Percentiles rank a stretch among this genome's conserved stretches.
phyloP scores from a whole-genome alignment of 2,888 invertebrate genomes.

The Anoncus sp. region DNA sequence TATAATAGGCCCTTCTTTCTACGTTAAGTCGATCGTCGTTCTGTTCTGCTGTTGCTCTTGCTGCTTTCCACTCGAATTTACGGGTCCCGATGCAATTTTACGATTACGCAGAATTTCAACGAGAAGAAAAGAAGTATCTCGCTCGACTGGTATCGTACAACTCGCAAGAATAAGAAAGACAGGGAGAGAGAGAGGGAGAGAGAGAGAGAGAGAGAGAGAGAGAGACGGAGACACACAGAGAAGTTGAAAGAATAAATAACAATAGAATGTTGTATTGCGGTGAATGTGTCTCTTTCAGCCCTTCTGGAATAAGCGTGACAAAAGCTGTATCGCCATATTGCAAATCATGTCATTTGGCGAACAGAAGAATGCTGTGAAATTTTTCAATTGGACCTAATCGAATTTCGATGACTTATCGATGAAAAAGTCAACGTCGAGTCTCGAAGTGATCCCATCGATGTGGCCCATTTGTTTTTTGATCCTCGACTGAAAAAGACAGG shows the following conservation, averaged over 20 bases:
- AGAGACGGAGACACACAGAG: not conserved
- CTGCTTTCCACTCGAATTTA: constrained; percentile 62
- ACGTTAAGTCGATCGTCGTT: constrained; percentile 59
- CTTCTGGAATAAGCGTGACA: constrained; percentile 43
- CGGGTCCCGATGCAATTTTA: constrained; percentile 65
- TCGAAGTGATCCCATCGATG: not conserved
- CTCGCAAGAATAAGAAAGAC: constrained; percentile 10
- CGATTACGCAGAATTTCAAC: constrained; percentile 65
- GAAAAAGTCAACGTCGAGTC: not conserved
- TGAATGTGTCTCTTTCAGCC: constrained; percentile 19
- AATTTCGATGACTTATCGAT: not conserved
- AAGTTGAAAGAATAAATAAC: too few relatives aligned
- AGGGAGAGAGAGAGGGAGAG: constrained; percentile 9
- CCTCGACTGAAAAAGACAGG: too few relatives aligned
- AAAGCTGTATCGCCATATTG: constrained; percentile 37
- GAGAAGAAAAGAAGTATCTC: constrained; percentile 45
- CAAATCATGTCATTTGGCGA: constrained; percentile 4
- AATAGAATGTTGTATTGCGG: constrained; percentile 57
- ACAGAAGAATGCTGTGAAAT: not conserved
- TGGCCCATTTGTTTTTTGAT: not conserved
- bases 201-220: constrained; percentile 7
- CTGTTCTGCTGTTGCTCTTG: constrained; percentile 36
- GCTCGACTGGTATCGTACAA: constrained; percentile 26
- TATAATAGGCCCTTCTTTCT: constrained; percentile 56
- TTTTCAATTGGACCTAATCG: not conserved